These are phyloP conservation scores for Cremastobaeus sp. DNA, from an alignment of 2,888 invertebrate species.

Conservation along the genomic window DNA sequence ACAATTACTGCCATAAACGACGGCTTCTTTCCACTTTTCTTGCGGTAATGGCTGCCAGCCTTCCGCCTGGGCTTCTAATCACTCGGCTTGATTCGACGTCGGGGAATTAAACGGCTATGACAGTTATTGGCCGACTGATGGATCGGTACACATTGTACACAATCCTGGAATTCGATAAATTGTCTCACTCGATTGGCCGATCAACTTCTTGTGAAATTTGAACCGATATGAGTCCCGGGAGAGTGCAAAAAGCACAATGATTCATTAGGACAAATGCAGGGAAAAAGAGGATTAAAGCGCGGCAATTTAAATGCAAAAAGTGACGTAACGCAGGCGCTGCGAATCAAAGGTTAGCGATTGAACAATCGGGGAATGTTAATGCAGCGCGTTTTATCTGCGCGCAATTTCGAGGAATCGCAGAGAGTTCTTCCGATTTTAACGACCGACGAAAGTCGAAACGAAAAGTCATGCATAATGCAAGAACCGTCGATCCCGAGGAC, in stretches of 20 bases:
- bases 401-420: slow-evolving; percentile 44
- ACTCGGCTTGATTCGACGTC: too few relatives aligned
- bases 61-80: too few relatives aligned
- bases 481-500: slow-evolving; percentile 55
- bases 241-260: too few relatives aligned
- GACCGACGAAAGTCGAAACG: slow-evolving; percentile 63
- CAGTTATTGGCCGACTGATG: too few relatives aligned
- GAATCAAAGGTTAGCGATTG: slow-evolving; percentile 21
- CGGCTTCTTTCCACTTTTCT: neutral
- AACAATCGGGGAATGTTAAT: slow-evolving; percentile 41
- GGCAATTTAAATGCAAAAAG: slow-evolving; percentile 4
- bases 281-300: neutral
- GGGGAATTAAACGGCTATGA: too few relatives aligned
- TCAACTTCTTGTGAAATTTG: too few relatives aligned
- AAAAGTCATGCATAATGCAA: slow-evolving; percentile 67
- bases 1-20: slow-evolving; percentile 16
- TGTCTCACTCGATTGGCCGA: too few relatives aligned
- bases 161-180: too few relatives aligned
- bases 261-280: too few relatives aligned
- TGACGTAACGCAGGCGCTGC: slow-evolving; percentile 9
- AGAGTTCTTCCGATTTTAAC: slow-evolving; percentile 63
- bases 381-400: slow-evolving; percentile 26
- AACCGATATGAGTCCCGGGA: too few relatives aligned
- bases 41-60: neutral
- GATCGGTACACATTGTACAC: too few relatives aligned